A percentile compares a stretch with the other conserved stretches of the same genome.
Evolutionary conservation across 2,113 vertebrate genomes (phyloP).

Genomic region (Dunckerocampus dactyliophorus): DNA sequence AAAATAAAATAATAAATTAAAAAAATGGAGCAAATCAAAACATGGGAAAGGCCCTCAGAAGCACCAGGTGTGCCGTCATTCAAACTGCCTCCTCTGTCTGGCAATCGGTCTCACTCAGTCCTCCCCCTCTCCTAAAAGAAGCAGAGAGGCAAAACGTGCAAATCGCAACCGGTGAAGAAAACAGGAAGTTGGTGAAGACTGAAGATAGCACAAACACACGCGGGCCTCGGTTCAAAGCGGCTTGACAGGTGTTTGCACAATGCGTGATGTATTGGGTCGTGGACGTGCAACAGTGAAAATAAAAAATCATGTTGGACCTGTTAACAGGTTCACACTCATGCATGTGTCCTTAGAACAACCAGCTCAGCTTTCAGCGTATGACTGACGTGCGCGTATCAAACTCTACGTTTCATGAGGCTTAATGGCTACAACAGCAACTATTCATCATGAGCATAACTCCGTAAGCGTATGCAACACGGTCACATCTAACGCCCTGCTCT

Average conservation of each 20-base stretch:
- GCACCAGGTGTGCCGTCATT: conserved; percentile 62
- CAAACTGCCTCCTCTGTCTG: conserved; percentile 26
- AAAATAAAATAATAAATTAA: not conserved
- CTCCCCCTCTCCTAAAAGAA: conserved; percentile 41
- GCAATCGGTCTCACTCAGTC: conserved; percentile 19
- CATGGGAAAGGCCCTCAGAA: conserved; percentile 47
- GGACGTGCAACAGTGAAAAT: conserved; percentile 8
- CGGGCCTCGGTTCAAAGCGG: not conserved
- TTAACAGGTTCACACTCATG: conserved; percentile 8
- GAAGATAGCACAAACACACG: conserved; percentile 5
- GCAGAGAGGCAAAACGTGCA: conserved; percentile 16
- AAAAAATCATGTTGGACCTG: conserved; percentile 12
- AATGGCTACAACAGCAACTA: not conserved
- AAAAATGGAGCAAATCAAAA: conserved; percentile 50
- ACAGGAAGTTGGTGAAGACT: conserved; percentile 11
- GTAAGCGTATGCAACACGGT: no score
- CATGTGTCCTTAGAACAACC: conserved; percentile 42
- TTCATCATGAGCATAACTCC: no score
- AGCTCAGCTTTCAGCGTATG: conserved; percentile 34
- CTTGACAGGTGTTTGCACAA: not conserved
- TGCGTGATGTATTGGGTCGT: conserved; percentile 20
- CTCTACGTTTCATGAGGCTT: conserved; percentile 23
- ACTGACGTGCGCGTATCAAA: conserved; percentile 28
- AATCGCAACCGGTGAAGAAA: conserved; percentile 18
- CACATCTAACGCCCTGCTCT: no score